Conservation (phyloP, 2,113 vertebrate genomes). For the Morone chrysops region DNA sequence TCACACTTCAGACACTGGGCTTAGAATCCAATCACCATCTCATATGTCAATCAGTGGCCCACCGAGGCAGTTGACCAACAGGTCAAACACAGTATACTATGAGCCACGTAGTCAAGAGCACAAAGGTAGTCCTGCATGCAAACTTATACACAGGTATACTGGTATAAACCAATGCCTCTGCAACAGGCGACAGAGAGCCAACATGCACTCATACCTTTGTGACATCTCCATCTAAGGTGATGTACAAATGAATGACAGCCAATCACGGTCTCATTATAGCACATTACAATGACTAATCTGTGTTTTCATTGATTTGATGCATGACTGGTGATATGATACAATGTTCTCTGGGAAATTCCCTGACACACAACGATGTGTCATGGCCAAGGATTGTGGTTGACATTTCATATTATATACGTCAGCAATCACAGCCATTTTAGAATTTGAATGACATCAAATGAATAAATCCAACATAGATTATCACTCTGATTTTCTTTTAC, state of each 20-base stretch:
- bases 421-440: constrained; percentile 33
- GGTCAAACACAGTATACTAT: constrained; percentile 64
- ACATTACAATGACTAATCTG: constrained; percentile 50
- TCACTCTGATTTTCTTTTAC: constrained; percentile 12
- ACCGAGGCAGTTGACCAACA: constrained; percentile 68
- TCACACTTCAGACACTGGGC: constrained; percentile 71
- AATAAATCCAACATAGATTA: not conserved
- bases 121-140: constrained; percentile 3
- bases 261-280: constrained; percentile 17
- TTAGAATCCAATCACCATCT: constrained; percentile 72
- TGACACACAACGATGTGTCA: constrained; percentile 41
- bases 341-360: constrained; percentile 67
- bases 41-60: constrained; percentile 76
- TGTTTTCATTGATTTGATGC: constrained; percentile 69
- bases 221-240: constrained; percentile 43
- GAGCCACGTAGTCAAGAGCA: constrained; percentile 22
- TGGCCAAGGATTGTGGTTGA: constrained; percentile 59
- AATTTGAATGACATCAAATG: not conserved
- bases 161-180: not conserved
- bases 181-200: constrained; percentile 6
- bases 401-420: constrained; percentile 63
- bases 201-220: constrained; percentile 43
- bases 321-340: constrained; percentile 50
- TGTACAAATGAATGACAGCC: constrained; percentile 41
- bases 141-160: not conserved